These are phyloP conservation scores for Rosalia funebris DNA, from an alignment of 2,888 invertebrate species.

Conservation along the genomic window DNA sequence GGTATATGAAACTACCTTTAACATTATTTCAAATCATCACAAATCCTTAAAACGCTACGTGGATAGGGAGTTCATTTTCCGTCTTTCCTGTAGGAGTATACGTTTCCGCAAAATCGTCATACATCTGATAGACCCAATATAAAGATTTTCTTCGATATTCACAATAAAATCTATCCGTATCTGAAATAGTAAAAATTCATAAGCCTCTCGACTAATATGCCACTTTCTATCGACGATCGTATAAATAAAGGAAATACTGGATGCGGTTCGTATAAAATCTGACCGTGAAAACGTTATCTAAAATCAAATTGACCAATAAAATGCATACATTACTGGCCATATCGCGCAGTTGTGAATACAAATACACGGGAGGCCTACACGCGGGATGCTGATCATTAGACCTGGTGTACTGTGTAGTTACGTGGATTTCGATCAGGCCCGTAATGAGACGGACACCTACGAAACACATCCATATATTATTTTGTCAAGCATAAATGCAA, in stretches of 20 bases:
- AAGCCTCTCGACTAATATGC: neutral
- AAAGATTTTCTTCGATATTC: neutral
- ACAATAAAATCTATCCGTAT: neutral
- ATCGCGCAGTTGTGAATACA: slow-evolving; percentile 36
- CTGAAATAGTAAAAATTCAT: slow-evolving; percentile 4
- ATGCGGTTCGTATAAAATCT: slow-evolving; percentile 26
- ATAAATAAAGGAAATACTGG: slow-evolving; percentile 36
- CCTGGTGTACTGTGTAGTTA: slow-evolving; percentile 31
- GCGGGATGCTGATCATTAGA: slow-evolving; percentile 36
- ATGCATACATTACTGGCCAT: slow-evolving; percentile 47
- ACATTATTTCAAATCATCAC: no score
- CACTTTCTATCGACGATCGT: slow-evolving; percentile 5
- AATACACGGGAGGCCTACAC: slow-evolving; percentile 33
- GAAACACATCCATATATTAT: no score
- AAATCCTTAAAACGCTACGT: no score
- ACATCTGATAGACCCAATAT: neutral
- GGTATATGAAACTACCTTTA: no score
- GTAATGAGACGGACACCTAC: no score
- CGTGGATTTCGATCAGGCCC: slow-evolving; percentile 1
- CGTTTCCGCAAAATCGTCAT: neutral
- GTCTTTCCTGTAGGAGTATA: no score
- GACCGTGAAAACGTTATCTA: slow-evolving; percentile 32
- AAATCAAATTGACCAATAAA: slow-evolving; percentile 45
- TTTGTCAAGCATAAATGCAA: no score
- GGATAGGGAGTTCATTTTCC: no score